phyloP scores from a whole-genome alignment of 1,140 invertebrate species.

The Arctopsyche grandis region DNA sequence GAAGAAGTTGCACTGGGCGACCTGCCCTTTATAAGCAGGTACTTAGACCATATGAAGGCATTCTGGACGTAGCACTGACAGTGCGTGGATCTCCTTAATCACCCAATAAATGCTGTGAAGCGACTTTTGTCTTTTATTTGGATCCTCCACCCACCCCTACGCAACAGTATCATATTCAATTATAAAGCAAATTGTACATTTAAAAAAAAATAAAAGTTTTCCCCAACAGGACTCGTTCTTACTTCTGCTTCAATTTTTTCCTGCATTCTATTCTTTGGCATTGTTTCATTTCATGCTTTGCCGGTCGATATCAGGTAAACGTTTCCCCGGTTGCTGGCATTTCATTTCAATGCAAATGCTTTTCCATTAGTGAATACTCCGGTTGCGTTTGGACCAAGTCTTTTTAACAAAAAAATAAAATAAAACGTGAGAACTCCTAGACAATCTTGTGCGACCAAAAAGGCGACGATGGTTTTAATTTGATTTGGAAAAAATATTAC shows the following conservation, averaged over 20 bases:
- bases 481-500: neutral
- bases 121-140: too few relatives aligned
- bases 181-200: too few relatives aligned
- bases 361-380: neutral
- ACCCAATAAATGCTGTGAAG: too few relatives aligned
- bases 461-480: neutral
- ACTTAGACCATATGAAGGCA: too few relatives aligned
- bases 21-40: too few relatives aligned
- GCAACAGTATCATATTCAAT: too few relatives aligned
- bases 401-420: neutral
- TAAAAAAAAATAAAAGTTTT: too few relatives aligned
- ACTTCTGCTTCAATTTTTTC: neutral
- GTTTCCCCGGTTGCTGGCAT: neutral
- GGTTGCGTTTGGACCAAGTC: neutral
- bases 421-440: neutral
- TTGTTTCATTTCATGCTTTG: slow-evolving; percentile 2
- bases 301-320: slow-evolving; percentile 6
- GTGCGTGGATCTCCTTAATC: too few relatives aligned
- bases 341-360: slow-evolving; percentile 6
- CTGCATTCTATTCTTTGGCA: too few relatives aligned
- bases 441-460: neutral
- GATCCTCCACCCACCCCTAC: too few relatives aligned
- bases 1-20: too few relatives aligned
- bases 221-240: neutral
- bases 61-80: too few relatives aligned